Evolutionary conservation across 2,797 vertebrate genomes (phyloP).

Genomic region (Masticophis lateralis): DNA sequence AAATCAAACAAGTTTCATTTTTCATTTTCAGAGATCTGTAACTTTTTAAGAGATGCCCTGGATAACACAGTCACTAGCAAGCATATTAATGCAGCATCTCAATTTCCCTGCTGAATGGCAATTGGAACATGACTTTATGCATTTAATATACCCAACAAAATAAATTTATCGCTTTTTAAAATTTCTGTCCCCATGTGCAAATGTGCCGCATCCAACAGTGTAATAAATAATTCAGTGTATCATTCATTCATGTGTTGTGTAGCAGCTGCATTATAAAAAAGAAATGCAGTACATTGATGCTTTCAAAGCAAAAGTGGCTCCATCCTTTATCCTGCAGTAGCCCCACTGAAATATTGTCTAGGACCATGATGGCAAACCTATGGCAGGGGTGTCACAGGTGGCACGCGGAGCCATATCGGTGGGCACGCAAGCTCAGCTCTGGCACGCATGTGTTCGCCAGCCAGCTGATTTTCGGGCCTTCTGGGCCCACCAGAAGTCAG

Average conservation of each 20-base stretch:
- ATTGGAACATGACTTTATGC: background rate
- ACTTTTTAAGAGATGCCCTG: background rate
- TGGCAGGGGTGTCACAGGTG: too few species aligned
- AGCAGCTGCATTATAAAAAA: background rate
- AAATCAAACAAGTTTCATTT: background rate
- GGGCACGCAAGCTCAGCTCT: too few species aligned
- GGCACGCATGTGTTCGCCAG: too few species aligned
- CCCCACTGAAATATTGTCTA: background rate
- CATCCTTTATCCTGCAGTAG: background rate
- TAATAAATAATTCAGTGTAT: background rate
- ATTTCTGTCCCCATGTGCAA: background rate
- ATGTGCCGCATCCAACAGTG: background rate
- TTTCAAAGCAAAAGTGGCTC: background rate
- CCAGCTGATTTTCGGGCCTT: too few species aligned
- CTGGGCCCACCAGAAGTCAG: too few species aligned
- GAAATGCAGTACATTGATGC: background rate
- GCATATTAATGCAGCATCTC: background rate
- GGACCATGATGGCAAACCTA: background rate
- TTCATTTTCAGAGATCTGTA: background rate
- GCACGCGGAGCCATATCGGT: too few species aligned
- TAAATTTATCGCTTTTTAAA: background rate
- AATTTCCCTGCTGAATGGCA: background rate
- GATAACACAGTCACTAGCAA: background rate
- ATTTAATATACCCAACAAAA: background rate
- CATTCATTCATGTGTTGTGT: background rate